A percentile compares a stretch with the other conserved stretches of the same genome.
Evolutionary conservation across 2,888 invertebrate genomes (phyloP).

Genomic region (Beris chalybata): DNA sequence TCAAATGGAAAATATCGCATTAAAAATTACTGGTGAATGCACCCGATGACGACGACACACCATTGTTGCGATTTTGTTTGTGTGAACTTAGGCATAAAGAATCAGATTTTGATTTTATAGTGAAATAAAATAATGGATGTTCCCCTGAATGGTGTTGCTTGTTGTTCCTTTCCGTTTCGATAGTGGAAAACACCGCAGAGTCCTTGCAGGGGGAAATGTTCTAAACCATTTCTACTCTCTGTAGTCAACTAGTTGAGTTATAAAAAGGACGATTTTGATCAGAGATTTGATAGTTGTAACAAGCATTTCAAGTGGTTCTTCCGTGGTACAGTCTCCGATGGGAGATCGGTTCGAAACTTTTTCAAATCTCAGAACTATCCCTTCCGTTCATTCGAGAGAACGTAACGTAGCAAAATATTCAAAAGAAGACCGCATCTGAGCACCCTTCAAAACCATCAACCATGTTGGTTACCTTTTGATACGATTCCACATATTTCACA

Average conservation of each 20-base stretch:
- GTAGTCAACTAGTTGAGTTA: conserved; percentile 11
- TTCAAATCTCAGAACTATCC: not conserved
- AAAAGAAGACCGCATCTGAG: conserved; percentile 12
- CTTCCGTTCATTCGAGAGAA: conserved; percentile 5
- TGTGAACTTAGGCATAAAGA: conserved; percentile 36
- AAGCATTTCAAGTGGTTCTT: no score
- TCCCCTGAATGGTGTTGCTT: not conserved
- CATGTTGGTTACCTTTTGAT: conserved; percentile 8
- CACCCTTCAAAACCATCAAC: conserved; percentile 9
- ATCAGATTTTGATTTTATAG: conserved; percentile 26
- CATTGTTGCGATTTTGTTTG: conserved; percentile 34
- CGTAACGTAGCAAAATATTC: no score
- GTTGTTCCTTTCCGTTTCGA: not conserved
- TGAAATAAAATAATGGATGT: not conserved
- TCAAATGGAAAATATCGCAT: conserved; percentile 45
- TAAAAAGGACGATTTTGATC: conserved; percentile 21
- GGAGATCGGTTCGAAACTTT: conserved; percentile 16
- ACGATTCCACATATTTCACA: conserved; percentile 36
- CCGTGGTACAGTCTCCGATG: no score
- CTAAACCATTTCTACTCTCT: not conserved
- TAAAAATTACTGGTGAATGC: conserved; percentile 45
- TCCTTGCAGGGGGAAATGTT: not conserved
- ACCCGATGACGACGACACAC: conserved; percentile 35
- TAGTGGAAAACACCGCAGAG: not conserved
- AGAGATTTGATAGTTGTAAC: no score